Evolutionary conservation across 1,140 invertebrate genomes (phyloP).

Genomic region (Ips nitidus): DNA sequence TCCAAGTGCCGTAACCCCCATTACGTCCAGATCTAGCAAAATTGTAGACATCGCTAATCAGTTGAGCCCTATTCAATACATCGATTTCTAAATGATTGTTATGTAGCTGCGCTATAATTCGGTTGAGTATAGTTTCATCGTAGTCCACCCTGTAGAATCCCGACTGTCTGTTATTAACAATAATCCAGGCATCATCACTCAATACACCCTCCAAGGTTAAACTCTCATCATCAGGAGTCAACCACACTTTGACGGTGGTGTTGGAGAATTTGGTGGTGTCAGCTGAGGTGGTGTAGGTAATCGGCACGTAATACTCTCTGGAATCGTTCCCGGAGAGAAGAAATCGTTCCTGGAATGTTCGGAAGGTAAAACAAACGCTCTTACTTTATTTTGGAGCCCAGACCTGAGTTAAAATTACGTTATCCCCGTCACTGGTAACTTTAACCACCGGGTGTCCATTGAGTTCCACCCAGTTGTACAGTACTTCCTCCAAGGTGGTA

Average conservation of each 20-base stretch:
- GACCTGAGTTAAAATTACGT: conserved; percentile 35
- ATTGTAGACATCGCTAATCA: conserved; percentile 78
- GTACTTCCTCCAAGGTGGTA: conserved; percentile 45
- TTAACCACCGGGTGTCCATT: conserved; percentile 64
- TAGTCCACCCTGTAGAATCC: conserved; percentile 84
- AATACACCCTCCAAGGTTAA: conserved; percentile 10
- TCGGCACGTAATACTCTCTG: conserved; percentile 32
- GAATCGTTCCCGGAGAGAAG: conserved; percentile 14
- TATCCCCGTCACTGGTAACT: conserved; percentile 48
- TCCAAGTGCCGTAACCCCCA: conserved; percentile 39
- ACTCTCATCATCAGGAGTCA: conserved; percentile 39
- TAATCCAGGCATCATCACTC: conserved; percentile 62
- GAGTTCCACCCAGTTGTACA: conserved; percentile 60
- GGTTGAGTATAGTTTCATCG: conserved; percentile 66
- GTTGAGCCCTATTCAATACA: conserved; percentile 73
- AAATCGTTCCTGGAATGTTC: conserved; percentile 39
- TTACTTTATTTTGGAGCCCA: not conserved
- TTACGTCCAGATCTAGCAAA: conserved; percentile 53
- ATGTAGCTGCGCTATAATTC: conserved; percentile 58
- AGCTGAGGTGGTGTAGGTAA: conserved; percentile 33
- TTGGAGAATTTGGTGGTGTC: conserved; percentile 55
- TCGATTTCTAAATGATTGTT: conserved; percentile 60
- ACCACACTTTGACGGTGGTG: conserved; percentile 57
- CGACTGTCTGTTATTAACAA: conserved; percentile 69
- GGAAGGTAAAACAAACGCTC: not conserved